Base-by-base conservation (phyloP, 2,797 vertebrate genomes). In the Botia kubotai region DNA sequence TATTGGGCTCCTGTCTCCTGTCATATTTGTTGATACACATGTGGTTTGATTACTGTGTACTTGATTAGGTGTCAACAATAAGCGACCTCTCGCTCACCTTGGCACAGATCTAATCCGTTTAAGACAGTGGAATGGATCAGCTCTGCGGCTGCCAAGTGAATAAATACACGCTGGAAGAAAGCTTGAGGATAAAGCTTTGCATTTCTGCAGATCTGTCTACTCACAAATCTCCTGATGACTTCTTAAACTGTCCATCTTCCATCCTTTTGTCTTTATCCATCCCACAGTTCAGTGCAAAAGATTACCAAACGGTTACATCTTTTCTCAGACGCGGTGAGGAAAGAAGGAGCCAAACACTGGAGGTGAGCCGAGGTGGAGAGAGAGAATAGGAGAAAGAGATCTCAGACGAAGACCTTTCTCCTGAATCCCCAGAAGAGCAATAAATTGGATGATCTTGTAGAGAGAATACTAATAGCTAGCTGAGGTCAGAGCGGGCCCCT, bases 361-460 rank as follows among this genome's bases (percentile, higher is more conserved):
- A 77, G 53, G 21, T 67, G 52, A 67, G 29, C n/a, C 52, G 33
- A 63, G 72, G 48, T 55, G 46, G 43, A 79, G 48, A 39, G 75
- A 78, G 50, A 79, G 21, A 65, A 62, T 39, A 65, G 36, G 39
- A 58, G 52, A 60, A 2, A 46, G 7, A 52, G 57, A 48, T 19
- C 52, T 48, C 57, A 65, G n/a, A 26, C 29, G 55, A 73, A 58
- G 33, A 77, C 46, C 69, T 63, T 55, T 63, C 14, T 16, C 84
- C 58, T 71, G 53, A 84, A 79, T 84, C 86, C 85, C 86, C 76
- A 71, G 79, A 73, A 81, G 86, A 86, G 83, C 84, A 83, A 89
- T 87, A 89, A 86, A 87, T 84, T 80, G 87, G 88, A 91, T 90
- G 86, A 91, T 88, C 89, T 85, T 80, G 86, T 89, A 85, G 75